These are phyloP conservation scores for Palythoa grandiflora DNA, from an alignment of 92 coral and sea anemone species.

Conservation along the genomic window DNA sequence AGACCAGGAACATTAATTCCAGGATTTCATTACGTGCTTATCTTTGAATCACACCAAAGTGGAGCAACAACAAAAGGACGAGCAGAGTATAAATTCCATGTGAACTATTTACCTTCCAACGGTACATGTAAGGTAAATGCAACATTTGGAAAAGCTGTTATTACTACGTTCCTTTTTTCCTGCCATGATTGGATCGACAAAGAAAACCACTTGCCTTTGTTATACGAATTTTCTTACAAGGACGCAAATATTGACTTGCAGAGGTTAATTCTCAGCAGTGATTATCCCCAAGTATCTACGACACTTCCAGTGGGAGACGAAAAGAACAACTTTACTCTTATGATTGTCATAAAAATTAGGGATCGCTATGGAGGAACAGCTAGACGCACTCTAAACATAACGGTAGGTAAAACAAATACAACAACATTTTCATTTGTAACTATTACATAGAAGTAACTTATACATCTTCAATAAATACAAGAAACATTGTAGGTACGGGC, in stretches of 20 bases:
- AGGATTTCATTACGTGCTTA: constrained; percentile 17
- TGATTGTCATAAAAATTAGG: constrained; percentile 24
- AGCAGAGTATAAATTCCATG: constrained; percentile 16
- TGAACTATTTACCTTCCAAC: constrained; percentile 31
- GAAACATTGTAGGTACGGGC: too few species aligned
- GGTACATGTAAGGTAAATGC: constrained; percentile 24
- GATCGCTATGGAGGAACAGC: constrained; percentile 28
- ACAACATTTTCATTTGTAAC: too few species aligned
- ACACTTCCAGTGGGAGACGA: constrained; percentile 28
- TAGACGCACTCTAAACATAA: constrained; percentile 8
- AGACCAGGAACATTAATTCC: constrained; percentile 10
- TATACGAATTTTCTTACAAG: constrained; percentile 29
- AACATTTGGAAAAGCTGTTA: constrained; percentile 12
- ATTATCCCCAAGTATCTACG: constrained; percentile 10
- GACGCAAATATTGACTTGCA: constrained; percentile 13
- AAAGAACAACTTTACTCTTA: constrained; percentile 22
- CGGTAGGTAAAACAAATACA: constrained; percentile 9
- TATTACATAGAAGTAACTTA: too few species aligned
- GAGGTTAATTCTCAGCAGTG: constrained; percentile 32
- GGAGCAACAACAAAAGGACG: constrained; percentile 4
- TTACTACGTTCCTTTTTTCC: neutral
- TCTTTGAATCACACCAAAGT: neutral
- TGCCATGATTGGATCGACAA: constrained; percentile 22
- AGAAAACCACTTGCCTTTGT: constrained; percentile 20
- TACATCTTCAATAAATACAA: too few species aligned